These are phyloP conservation scores for Ardeotis arabs DNA, from an alignment of 2,113 vertebrate genomes.

Conservation along the genomic window DNA sequence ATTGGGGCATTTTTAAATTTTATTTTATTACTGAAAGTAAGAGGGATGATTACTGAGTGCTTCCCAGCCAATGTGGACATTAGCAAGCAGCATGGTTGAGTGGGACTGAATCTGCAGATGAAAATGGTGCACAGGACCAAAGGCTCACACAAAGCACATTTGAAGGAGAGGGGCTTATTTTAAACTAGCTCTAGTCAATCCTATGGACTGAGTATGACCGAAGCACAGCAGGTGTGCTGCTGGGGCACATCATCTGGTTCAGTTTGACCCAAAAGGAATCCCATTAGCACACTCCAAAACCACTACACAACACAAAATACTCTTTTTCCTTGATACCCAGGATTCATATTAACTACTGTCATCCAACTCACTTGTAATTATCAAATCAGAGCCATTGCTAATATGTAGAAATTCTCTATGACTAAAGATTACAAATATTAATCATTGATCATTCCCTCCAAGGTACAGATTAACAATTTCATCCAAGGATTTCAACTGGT, in stretches of 20 bases:
- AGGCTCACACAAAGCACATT: neutral
- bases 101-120: neutral
- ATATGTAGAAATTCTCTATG: neutral
- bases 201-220: neutral
- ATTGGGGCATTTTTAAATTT: neutral
- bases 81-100: neutral
- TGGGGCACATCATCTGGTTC: neutral
- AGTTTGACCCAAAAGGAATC: neutral
- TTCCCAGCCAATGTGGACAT: neutral
- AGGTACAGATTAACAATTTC: neutral
- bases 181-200: neutral
- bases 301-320: neutral
- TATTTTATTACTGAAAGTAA: neutral
- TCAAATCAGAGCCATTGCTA: neutral
- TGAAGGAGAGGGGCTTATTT: neutral
- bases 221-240: neutral
- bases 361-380: neutral
- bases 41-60: neutral
- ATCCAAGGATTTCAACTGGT: neutral
- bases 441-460: neutral
- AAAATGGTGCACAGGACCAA: neutral
- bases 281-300: neutral
- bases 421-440: neutral
- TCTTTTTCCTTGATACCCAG: neutral
- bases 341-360: neutral